A percentile compares a stretch with the other conserved stretches of the same genome.
phyloP scores from a whole-genome alignment of 2,113 vertebrate species.

The Pionites leucogaster region DNA sequence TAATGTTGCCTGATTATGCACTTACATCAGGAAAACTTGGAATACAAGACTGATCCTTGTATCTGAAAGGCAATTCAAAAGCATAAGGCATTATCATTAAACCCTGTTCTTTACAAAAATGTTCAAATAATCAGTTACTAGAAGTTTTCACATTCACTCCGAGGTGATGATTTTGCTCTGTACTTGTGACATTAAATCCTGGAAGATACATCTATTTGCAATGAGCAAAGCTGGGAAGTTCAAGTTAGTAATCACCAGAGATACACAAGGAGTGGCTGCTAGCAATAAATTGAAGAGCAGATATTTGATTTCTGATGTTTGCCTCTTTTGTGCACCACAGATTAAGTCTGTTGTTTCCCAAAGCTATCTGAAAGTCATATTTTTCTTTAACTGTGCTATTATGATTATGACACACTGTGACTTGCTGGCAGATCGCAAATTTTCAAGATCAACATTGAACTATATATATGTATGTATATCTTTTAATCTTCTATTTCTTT shows the following conservation, averaged over 20 bases:
- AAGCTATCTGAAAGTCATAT: neutral
- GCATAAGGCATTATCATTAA: neutral
- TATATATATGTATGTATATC: neutral
- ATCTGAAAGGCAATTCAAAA: neutral
- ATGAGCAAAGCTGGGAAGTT: neutral
- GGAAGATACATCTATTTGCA: neutral
- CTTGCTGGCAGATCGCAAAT: neutral
- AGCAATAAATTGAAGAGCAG: neutral
- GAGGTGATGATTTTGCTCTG: neutral
- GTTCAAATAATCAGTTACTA: neutral
- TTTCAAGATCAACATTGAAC: neutral
- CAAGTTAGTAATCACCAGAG: neutral
- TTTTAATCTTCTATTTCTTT: slow-evolving; percentile 38
- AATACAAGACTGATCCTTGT: neutral
- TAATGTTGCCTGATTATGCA: neutral
- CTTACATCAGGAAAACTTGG: neutral
- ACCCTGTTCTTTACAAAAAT: neutral
- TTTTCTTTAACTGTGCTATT: neutral
- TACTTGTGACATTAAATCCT: neutral
- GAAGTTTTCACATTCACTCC: neutral
- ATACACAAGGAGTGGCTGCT: neutral
- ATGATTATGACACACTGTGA: neutral
- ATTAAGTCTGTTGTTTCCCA: neutral
- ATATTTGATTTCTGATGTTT: neutral
- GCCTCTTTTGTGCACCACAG: neutral